These are phyloP conservation scores for Schlechtendalia chinensis DNA, from an alignment of 1,140 invertebrate species.

Conservation along the genomic window DNA sequence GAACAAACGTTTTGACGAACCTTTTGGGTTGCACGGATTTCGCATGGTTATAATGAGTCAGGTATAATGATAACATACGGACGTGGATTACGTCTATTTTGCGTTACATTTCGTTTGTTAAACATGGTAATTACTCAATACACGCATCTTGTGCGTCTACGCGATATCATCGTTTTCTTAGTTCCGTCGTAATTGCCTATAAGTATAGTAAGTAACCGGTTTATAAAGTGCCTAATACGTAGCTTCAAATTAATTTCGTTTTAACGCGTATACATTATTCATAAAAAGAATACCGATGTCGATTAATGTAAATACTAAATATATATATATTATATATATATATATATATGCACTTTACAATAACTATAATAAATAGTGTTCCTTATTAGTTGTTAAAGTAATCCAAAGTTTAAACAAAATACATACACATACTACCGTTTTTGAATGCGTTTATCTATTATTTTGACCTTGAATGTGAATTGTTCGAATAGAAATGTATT, in stretches of 20 bases:
- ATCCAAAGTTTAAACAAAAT: constrained; percentile 3
- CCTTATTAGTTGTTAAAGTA: constrained; percentile 2
- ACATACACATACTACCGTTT: neutral
- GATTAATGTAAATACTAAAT: neutral
- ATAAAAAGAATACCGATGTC: neutral
- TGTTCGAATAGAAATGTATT: neutral
- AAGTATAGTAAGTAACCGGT: neutral
- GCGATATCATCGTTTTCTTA: too few relatives aligned
- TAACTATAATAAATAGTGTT: neutral
- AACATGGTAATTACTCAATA: too few relatives aligned
- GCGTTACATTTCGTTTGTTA: too few relatives aligned
- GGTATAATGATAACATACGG: too few relatives aligned
- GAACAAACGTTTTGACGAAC: too few relatives aligned
- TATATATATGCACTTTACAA: neutral
- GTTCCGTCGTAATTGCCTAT: too few relatives aligned
- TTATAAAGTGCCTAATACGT: neutral
- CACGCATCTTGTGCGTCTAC: too few relatives aligned
- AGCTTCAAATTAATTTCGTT: neutral
- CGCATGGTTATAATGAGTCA: too few relatives aligned
- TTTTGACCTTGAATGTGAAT: constrained; percentile 25
- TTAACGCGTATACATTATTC: constrained; percentile 14
- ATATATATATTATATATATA: too few relatives aligned
- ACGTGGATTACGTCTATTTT: too few relatives aligned
- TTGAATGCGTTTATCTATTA: constrained; percentile 16
- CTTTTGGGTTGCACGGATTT: too few relatives aligned